Evolutionary conservation across 2,888 invertebrate genomes (phyloP).

Genomic region (Ptychoptera contaminata): DNA sequence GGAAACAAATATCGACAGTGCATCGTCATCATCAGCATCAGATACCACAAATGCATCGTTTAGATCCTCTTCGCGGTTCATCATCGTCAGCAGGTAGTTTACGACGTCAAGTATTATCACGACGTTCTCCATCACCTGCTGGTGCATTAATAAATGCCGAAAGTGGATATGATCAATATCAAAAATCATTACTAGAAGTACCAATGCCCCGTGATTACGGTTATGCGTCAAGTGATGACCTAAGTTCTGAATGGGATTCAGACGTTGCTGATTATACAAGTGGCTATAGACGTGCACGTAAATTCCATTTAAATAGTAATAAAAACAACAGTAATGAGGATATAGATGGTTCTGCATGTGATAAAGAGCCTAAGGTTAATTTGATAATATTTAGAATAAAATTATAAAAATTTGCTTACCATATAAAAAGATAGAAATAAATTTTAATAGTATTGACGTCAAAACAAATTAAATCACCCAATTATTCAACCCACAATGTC

Average conservation of each 20-base stretch:
- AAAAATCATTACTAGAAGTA: conserved; percentile 58
- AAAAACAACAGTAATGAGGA: no score
- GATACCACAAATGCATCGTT: not conserved
- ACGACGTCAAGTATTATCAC: conserved; percentile 29
- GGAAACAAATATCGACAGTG: not conserved
- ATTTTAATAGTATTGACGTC: no score
- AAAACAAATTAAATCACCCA: no score
- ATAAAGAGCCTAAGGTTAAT: no score
- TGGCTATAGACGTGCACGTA: not conserved
- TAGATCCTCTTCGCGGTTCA: conserved; percentile 9
- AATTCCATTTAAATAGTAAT: no score
- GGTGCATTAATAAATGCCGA: conserved; percentile 16
- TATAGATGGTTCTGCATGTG: no score
- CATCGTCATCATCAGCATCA: conserved; percentile 1
- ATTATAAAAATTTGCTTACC: no score
- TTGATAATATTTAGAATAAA: no score
- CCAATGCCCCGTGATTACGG: conserved; percentile 66
- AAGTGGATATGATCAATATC: conserved; percentile 65
- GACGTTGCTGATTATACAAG: conserved; percentile 43
- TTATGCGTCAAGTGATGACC: conserved; percentile 80
- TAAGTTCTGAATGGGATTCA: conserved; percentile 85
- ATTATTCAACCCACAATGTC: no score
- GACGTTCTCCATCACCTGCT: conserved; percentile 36
- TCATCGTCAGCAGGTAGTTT: conserved; percentile 27
- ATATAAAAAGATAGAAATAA: no score